A percentile compares a stretch with the other conserved stretches of the same genome.
Evolutionary conservation across 1,140 invertebrate species (phyloP).

Genomic region (Scaptomyza pallida): DNA sequence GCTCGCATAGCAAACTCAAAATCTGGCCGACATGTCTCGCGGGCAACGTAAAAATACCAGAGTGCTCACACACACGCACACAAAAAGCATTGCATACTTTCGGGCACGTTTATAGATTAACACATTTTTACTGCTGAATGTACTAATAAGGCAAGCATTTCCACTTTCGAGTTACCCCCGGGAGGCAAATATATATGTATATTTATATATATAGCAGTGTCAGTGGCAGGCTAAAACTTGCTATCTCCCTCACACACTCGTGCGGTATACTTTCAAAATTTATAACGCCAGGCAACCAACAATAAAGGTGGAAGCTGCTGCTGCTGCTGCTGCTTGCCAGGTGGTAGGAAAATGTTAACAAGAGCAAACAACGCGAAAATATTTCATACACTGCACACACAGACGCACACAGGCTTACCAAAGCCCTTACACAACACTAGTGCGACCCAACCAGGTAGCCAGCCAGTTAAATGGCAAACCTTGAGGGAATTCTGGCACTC

Average conservation of each 20-base stretch:
- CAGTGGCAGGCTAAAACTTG: constrained; percentile 33
- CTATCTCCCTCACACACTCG: constrained; percentile 53
- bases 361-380: constrained; percentile 67
- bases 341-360: constrained; percentile 69
- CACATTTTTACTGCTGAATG: constrained; percentile 82
- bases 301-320: constrained; percentile 3
- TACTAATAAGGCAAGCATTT: constrained; percentile 82
- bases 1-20: constrained; percentile 48
- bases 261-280: constrained; percentile 73
- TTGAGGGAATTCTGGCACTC: constrained; percentile 45
- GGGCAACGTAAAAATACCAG: constrained; percentile 73
- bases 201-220: constrained; percentile 1
- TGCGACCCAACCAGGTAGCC: constrained; percentile 13
- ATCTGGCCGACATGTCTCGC: constrained; percentile 73
- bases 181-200: constrained; percentile 42
- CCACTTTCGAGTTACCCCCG: constrained; percentile 77
- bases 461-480: constrained; percentile 74
- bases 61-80: constrained; percentile 44
- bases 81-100: constrained; percentile 48
- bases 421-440: not conserved
- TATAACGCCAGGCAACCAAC: constrained; percentile 59
- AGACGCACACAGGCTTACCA: not conserved
- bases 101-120: constrained; percentile 79
- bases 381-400: constrained; percentile 59
- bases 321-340: constrained; percentile 35